Evolutionary conservation across 2,113 vertebrate species (phyloP), one percentile per base, ranked within the genome.

Genomic region (Coptodon rendalli): DNA sequence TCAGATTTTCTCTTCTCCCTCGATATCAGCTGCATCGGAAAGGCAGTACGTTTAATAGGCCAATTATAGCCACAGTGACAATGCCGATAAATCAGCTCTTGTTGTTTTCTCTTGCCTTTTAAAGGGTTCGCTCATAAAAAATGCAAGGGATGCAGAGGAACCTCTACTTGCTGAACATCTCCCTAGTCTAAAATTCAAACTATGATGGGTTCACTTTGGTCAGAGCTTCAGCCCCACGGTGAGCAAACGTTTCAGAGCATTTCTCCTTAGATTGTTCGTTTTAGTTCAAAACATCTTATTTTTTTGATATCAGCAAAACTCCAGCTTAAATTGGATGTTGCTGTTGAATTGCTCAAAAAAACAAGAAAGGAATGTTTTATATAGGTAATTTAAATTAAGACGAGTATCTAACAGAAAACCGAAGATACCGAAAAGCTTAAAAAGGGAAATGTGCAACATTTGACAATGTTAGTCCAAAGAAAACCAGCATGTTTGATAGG

Each of bases 61-160:
- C 84, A 89, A 92, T 91, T 86, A 89, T 27, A 93, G 50, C 52
- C 24, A 17, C 63, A 36, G 82, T 81, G 89, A 87, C 91, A 90
- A 82, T 5, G 63, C 79, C 52, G 79, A 80, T 86, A 85, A 86
- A 92, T 93, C 84, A 87, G 81, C 52, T 83, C 73, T 91, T 68
- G 86, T 88, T 91, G 45, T 81, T 84, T 83, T 78, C 31, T 90
- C 61, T 78, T 7, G 9, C 7, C 71, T 85, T 78, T 83, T 73
- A 63, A 86, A 63, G 8, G 24, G 27, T 86, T 59, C 9, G 1
- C 81, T 71, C 27, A 12, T 86, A 56, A 91, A 92, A 43, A 83
- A 84, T 24, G 45, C 12, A 73, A 59, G 61, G 13, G 71, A 85
- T 87, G 56, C 54, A 82, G 82, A 87, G 53, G 48, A 82, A 63